These are phyloP conservation scores for Tragopan temminckii DNA, from an alignment of 2,797 vertebrate species.

Conservation along the genomic window DNA sequence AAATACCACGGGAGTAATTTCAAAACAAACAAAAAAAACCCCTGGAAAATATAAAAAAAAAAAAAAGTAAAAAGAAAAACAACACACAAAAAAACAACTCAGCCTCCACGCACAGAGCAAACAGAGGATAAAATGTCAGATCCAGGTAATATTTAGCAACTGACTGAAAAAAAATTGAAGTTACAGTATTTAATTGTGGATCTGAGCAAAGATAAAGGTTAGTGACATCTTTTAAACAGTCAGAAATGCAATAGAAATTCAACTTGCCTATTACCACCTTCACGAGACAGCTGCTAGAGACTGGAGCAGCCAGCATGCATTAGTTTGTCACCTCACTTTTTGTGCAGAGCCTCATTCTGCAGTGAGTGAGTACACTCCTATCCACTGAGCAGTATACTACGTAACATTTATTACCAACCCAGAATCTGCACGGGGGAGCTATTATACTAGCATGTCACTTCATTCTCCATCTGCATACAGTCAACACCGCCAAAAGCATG, in stretches of 20 bases:
- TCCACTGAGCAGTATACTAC: neutral
- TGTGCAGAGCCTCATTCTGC: neutral
- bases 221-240: neutral
- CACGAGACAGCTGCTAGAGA: neutral
- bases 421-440: neutral
- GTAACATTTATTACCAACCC: neutral
- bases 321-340: neutral
- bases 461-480: constrained; percentile 1
- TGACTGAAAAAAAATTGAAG: neutral
- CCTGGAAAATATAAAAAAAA: neutral
- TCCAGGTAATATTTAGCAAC: neutral
- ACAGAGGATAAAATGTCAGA: neutral
- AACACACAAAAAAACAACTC: neutral
- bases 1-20: constrained; percentile 35
- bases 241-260: neutral
- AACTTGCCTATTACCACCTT: neutral
- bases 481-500: neutral
- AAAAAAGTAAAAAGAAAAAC: no score
- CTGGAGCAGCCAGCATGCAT: neutral
- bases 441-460: neutral
- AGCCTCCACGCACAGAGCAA: neutral
- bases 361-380: neutral
- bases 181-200: neutral
- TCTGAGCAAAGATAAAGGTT: neutral
- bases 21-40: constrained; percentile 2